A percentile compares a stretch with the other conserved stretches of the same genome.
Evolutionary conservation across 2,113 vertebrate species (phyloP).

Genomic region (Lampris incognitus): DNA sequence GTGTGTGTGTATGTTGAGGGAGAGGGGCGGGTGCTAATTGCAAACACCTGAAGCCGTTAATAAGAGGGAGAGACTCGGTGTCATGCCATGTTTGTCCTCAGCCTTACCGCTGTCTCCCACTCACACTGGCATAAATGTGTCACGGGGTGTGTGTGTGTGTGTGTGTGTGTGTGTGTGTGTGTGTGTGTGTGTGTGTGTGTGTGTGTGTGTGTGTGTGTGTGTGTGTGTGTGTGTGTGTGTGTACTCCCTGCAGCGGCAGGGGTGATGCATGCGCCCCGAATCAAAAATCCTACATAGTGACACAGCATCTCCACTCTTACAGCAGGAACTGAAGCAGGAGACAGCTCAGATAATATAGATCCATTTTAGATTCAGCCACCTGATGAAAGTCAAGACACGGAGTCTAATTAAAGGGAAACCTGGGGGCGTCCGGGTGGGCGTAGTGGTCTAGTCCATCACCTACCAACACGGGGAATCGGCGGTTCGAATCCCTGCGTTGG

Average conservation of each 20-base stretch:
- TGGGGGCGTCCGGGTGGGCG: too few relatives aligned
- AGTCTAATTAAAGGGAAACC: too few relatives aligned
- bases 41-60: slow-evolving; percentile 77
- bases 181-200: too few relatives aligned
- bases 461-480: too few relatives aligned
- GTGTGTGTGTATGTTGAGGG: slow-evolving; percentile 35
- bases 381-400: background rate
- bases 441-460: too few relatives aligned
- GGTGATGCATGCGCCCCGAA: background rate
- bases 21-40: slow-evolving; percentile 67
- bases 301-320: background rate
- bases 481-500: too few relatives aligned
- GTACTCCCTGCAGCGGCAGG: background rate
- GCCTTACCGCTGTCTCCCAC: slow-evolving; percentile 22
- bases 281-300: slow-evolving; percentile 4
- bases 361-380: background rate
- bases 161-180: too few relatives aligned
- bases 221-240: background rate
- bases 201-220: too few relatives aligned
- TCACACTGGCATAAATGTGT: slow-evolving; percentile 41
- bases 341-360: background rate
- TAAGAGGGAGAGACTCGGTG: slow-evolving; percentile 39
- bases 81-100: slow-evolving; percentile 46
- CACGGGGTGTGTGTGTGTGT: background rate
- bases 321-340: background rate